Evolutionary conservation across 2,888 invertebrate species (phyloP).

Genomic region (Zelleria hepariella): DNA sequence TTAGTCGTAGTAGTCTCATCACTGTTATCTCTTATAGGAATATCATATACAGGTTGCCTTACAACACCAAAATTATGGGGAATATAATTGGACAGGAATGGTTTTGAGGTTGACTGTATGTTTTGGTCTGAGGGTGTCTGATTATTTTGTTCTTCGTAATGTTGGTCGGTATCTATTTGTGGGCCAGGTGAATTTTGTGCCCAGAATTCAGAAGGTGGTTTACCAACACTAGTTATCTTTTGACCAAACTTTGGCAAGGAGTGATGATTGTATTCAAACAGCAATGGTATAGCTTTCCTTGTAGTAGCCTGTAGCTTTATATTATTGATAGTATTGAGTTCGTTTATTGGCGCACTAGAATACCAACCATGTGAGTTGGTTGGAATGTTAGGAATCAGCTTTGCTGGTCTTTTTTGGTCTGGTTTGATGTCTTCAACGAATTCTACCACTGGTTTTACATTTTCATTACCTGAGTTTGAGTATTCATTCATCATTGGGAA

Average conservation of each 20-base stretch:
- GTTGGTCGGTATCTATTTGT: constrained; percentile 18
- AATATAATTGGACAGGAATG: constrained; percentile 43
- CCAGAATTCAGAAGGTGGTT: constrained; percentile 56
- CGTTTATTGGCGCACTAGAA: constrained; percentile 43
- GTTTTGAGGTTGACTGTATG: constrained; percentile 30
- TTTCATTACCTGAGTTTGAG: constrained; percentile 18
- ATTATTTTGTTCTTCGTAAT: constrained; percentile 15
- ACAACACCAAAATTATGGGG: constrained; percentile 41
- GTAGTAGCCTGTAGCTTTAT: constrained; percentile 53
- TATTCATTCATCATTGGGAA: constrained; percentile 59
- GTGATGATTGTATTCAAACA: constrained; percentile 40
- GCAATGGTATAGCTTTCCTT: constrained; percentile 52
- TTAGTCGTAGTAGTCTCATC: constrained; percentile 45
- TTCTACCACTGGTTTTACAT: constrained; percentile 36
- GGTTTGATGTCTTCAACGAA: constrained; percentile 27
- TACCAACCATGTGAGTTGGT: constrained; percentile 67
- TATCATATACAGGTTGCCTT: constrained; percentile 58
- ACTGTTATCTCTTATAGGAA: constrained; percentile 57
- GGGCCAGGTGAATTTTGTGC: constrained; percentile 18
- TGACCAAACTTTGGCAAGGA: constrained; percentile 47
- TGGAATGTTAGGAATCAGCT: constrained; percentile 49
- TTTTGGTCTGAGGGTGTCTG: constrained; percentile 48
- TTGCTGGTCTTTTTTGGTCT: constrained; percentile 41
- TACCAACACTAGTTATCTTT: constrained; percentile 50
- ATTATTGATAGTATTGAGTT: constrained; percentile 42